phyloP scores from a whole-genome alignment of 2,888 invertebrate species.

The Heliconius ethilla region DNA sequence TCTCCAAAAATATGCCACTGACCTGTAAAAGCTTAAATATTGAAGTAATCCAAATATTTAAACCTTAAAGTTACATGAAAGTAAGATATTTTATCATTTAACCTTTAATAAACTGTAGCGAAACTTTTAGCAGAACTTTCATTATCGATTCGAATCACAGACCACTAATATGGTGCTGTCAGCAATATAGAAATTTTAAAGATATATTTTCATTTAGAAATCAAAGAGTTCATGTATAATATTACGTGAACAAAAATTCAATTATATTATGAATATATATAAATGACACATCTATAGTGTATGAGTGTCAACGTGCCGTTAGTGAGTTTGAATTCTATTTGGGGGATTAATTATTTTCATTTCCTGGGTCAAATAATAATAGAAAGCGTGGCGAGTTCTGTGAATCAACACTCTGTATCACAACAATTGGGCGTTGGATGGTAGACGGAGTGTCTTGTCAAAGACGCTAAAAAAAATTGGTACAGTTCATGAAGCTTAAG shows the following conservation, averaged over 20 bases:
- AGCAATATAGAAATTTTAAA: constrained; percentile 25
- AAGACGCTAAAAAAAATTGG: no score
- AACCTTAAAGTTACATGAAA: constrained; percentile 22
- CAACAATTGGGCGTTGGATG: no score
- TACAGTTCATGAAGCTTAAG: no score
- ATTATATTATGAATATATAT: background rate
- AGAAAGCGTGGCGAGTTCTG: no score
- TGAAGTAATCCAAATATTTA: background rate
- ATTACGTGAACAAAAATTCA: background rate
- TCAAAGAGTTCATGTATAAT: background rate
- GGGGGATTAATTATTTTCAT: no score
- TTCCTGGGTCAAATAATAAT: no score
- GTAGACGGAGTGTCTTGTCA: no score
- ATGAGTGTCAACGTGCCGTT: no score
- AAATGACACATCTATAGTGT: no score
- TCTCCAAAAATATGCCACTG: background rate
- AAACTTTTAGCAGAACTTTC: constrained; percentile 63
- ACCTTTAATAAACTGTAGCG: constrained; percentile 65
- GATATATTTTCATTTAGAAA: background rate
- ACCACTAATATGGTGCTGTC: constrained; percentile 38
- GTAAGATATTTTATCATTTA: constrained; percentile 56
- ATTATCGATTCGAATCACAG: constrained; percentile 71
- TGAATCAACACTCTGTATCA: no score
- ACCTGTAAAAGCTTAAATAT: background rate
- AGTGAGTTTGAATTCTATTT: no score